A percentile compares a stretch with the other conserved stretches of the same genome.
phyloP scores from a whole-genome alignment of 2,888 invertebrate species.

The Pristionchus entomophagus region DNA sequence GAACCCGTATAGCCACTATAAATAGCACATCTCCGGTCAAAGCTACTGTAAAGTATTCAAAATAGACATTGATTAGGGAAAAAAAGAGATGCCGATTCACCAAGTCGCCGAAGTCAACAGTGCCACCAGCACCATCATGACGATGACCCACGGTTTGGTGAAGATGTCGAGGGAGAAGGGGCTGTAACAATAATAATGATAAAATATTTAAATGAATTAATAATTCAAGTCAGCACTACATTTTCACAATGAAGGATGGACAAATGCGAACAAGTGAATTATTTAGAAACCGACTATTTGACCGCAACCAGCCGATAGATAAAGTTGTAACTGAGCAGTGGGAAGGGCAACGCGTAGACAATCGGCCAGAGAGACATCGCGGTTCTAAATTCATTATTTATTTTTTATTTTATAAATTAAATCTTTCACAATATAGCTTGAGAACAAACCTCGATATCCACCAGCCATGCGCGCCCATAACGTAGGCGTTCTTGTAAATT shows the following conservation, averaged over 20 bases:
- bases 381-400: no score
- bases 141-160: neutral
- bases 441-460: neutral
- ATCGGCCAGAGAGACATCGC: neutral
- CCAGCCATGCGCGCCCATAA: conserved; percentile 16
- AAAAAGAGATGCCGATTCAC: neutral
- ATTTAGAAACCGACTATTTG: conserved; percentile 23
- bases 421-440: no score
- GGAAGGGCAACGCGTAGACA: neutral
- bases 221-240: neutral
- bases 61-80: no score
- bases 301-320: conserved; percentile 14
- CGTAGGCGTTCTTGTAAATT: conserved; percentile 35
- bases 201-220: no score
- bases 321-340: conserved; percentile 29
- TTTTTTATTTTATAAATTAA: neutral
- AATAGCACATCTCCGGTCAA: no score
- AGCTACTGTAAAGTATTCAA: no score
- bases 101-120: neutral
- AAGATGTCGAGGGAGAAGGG: conserved; percentile 12
- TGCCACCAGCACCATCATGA: neutral
- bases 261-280: neutral
- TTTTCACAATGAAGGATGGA: no score
- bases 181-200: conserved; percentile 9
- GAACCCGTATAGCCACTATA: no score